Percentiles rank a stretch among this genome's conserved stretches.
Evolutionary conservation across 2,797 vertebrate genomes (phyloP).

Genomic region (Pangasius macronema): DNA sequence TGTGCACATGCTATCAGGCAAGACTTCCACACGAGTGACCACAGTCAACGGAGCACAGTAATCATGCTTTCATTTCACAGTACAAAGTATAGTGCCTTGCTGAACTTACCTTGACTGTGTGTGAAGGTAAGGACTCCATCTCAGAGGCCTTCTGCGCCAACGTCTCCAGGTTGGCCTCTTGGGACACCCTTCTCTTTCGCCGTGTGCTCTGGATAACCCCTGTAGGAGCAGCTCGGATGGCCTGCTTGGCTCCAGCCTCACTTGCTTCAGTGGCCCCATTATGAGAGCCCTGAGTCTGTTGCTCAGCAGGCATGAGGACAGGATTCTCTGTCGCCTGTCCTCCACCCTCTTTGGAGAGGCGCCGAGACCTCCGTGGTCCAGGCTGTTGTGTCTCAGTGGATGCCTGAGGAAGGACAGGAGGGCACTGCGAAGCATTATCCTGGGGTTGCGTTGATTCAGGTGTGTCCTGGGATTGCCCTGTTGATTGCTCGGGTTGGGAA

Average conservation of each 20-base stretch:
- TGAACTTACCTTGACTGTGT: constrained; percentile 69
- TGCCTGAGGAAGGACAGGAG: constrained; percentile 68
- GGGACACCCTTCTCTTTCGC: constrained; percentile 86
- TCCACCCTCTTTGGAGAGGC: constrained; percentile 91
- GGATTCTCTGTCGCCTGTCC: constrained; percentile 80
- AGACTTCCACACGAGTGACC: constrained; percentile 10
- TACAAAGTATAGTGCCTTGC: neutral
- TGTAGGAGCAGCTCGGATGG: constrained; percentile 78
- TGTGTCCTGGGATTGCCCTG: constrained; percentile 71
- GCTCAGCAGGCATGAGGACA: constrained; percentile 65
- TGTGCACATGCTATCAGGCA: neutral
- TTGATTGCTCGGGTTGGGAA: constrained; percentile 71
- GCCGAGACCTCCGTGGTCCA: constrained; percentile 84
- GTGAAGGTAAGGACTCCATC: constrained; percentile 85
- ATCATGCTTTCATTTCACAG: neutral
- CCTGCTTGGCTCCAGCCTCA: constrained; percentile 63
- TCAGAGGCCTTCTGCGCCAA: constrained; percentile 95
- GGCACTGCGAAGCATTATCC: constrained; percentile 68
- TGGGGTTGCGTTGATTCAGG: constrained; percentile 62
- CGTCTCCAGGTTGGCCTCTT: constrained; percentile 95
- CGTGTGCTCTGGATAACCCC: constrained; percentile 93
- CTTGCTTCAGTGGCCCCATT: constrained; percentile 55
- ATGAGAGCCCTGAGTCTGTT: constrained; percentile 62
- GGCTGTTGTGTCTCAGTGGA: constrained; percentile 61
- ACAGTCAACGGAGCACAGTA: neutral